phyloP scores from a whole-genome alignment of 1,140 invertebrate species.

The Lordiphosa clarofinis region DNA sequence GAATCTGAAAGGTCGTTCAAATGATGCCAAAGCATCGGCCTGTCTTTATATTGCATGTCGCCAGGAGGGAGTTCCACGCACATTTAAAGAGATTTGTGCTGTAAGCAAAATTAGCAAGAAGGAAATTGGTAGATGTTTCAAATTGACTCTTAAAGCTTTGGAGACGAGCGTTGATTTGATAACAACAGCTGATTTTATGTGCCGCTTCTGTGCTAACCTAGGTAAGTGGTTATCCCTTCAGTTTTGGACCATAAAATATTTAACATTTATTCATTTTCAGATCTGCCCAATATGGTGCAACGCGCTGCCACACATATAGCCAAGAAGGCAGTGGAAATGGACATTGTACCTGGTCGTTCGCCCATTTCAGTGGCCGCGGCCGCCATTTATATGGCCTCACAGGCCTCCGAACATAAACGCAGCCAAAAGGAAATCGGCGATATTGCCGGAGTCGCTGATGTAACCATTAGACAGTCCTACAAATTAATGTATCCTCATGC shows the following conservation, averaged over 20 bases:
- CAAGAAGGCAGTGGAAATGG: slow-evolving; percentile 96
- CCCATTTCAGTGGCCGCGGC: slow-evolving; percentile 99
- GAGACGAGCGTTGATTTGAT: slow-evolving; percentile 98
- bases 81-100: slow-evolving; percentile 99
- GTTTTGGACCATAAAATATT: too few relatives aligned
- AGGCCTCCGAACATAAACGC: slow-evolving; percentile 96
- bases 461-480: slow-evolving; percentile 98
- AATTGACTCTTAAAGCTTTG: slow-evolving; percentile 94
- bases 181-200: slow-evolving; percentile 99
- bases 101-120: slow-evolving; percentile 99
- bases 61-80: slow-evolving; percentile 98
- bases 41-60: slow-evolving; percentile 99
- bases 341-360: slow-evolving; percentile 98
- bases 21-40: slow-evolving; percentile 99
- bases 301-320: slow-evolving; percentile 98
- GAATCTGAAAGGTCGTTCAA: slow-evolving; percentile 95
- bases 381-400: slow-evolving; percentile 99
- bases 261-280: slow-evolving; percentile 23
- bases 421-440: slow-evolving; percentile 99
- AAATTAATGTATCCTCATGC: slow-evolving; percentile 98
- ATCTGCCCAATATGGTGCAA: slow-evolving; percentile 94
- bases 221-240: slow-evolving; percentile 66
- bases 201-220: slow-evolving; percentile 92
- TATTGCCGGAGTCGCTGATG: slow-evolving; percentile 98
- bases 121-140: slow-evolving; percentile 98